Evolutionary conservation across 2,888 invertebrate species (phyloP).

Genomic region (Lycophotia porphyrea): DNA sequence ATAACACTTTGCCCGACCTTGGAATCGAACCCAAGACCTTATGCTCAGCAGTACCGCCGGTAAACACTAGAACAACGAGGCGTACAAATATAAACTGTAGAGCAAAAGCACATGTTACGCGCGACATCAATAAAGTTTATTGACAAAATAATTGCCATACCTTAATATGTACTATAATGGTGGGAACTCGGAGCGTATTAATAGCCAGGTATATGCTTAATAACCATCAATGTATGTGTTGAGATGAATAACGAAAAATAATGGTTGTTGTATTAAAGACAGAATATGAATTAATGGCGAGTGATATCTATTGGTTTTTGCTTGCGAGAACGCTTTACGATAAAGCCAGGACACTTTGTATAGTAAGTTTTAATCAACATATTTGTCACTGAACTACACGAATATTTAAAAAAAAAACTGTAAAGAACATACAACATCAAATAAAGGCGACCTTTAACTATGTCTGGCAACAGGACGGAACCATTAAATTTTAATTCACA

Average conservation of each 20-base stretch:
- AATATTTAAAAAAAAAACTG: no score
- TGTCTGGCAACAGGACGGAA: no score
- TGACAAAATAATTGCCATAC: slow-evolving; percentile 53
- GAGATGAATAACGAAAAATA: neutral
- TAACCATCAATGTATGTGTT: slow-evolving; percentile 17
- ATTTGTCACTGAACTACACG: no score
- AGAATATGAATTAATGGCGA: neutral
- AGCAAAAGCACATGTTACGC: slow-evolving; percentile 33
- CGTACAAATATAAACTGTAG: neutral
- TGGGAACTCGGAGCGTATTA: slow-evolving; percentile 27
- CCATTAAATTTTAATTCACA: no score
- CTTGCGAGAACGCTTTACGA: neutral
- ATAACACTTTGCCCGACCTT: neutral
- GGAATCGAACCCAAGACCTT: neutral
- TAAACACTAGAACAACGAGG: no score
- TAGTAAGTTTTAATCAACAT: no score
- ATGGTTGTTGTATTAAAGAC: slow-evolving; percentile 4
- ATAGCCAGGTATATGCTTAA: slow-evolving; percentile 31
- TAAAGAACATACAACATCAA: no score
- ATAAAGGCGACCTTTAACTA: no score
- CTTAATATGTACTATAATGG: slow-evolving; percentile 22
- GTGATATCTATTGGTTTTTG: neutral
- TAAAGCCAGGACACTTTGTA: neutral
- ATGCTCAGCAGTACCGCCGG: neutral
- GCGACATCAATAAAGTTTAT: slow-evolving; percentile 40